phyloP scores from a whole-genome alignment of 1,140 invertebrate genomes.

The Prorops nasuta region DNA sequence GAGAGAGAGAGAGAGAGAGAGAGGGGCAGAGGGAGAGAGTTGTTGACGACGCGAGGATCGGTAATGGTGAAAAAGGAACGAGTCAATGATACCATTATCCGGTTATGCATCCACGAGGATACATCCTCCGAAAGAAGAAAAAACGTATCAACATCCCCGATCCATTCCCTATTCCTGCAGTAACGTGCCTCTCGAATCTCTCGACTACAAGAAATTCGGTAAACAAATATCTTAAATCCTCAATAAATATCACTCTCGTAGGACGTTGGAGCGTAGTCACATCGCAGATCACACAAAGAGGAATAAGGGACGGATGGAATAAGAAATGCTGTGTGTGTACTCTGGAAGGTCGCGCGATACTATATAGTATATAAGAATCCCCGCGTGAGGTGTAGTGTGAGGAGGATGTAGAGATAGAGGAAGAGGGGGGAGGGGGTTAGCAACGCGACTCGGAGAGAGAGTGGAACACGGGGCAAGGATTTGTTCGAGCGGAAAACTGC shows the following conservation, averaged over 20 bases:
- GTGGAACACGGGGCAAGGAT: conserved; percentile 29
- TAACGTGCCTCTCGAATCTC: not conserved
- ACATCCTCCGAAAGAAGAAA: conserved; percentile 16
- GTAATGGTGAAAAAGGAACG: not conserved
- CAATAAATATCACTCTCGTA: not conserved
- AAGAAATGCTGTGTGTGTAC: not conserved
- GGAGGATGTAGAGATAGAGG: too few species aligned
- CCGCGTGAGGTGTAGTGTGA: too few species aligned
- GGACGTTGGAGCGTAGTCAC: not conserved
- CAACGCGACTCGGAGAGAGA: not conserved
- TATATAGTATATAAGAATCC: too few species aligned
- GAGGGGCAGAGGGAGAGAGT: too few species aligned
- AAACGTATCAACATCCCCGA: too few species aligned
- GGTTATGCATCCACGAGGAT: too few species aligned
- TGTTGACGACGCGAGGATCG: too few species aligned
- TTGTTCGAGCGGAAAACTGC: conserved; percentile 55
- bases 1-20: conserved; percentile 5
- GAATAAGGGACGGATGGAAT: conserved; percentile 2
- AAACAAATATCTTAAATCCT: not conserved
- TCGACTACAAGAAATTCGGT: not conserved
- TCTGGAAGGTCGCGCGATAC: not conserved
- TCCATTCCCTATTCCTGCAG: not conserved
- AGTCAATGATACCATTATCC: too few species aligned
- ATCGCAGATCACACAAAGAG: conserved; percentile 1
- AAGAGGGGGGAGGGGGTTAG: too few species aligned